phyloP scores from a whole-genome alignment of 2,797 vertebrate species.

The Chrysocyon brachyurus region DNA sequence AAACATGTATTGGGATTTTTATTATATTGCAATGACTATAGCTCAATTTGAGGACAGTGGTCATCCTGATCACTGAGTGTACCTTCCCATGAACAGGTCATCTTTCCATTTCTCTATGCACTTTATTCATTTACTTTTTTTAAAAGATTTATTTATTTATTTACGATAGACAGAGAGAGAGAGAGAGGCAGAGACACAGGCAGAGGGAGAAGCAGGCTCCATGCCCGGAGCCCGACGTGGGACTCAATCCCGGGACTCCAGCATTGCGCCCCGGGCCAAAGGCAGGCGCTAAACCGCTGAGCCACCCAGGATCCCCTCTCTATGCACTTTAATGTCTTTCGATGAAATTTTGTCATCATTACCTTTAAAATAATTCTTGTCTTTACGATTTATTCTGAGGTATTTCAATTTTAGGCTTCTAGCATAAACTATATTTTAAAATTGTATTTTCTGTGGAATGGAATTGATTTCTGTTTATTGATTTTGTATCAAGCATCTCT shows the following conservation, averaged over 20 bases:
- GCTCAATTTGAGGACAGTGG: background rate
- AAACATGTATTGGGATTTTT: background rate
- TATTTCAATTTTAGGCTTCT: slow-evolving; percentile 23
- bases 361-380: slow-evolving; percentile 29
- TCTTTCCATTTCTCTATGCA: background rate
- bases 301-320: no score
- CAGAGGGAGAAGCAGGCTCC: no score
- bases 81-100: background rate
- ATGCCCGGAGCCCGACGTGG: no score
- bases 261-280: no score
- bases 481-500: slow-evolving; percentile 12
- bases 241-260: no score
- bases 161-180: no score
- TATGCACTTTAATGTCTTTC: background rate
- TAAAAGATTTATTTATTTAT: no score
- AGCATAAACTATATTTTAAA: slow-evolving; percentile 41
- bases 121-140: no score
- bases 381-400: slow-evolving; percentile 32
- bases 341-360: background rate
- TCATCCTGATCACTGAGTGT: background rate
- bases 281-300: no score
- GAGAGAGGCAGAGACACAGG: no score
- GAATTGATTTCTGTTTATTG: slow-evolving; percentile 38
- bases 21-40: background rate
- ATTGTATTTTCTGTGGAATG: background rate